Evolutionary conservation across 1,140 invertebrate species (phyloP).

Genomic region (Chironomus striatipennis): DNA sequence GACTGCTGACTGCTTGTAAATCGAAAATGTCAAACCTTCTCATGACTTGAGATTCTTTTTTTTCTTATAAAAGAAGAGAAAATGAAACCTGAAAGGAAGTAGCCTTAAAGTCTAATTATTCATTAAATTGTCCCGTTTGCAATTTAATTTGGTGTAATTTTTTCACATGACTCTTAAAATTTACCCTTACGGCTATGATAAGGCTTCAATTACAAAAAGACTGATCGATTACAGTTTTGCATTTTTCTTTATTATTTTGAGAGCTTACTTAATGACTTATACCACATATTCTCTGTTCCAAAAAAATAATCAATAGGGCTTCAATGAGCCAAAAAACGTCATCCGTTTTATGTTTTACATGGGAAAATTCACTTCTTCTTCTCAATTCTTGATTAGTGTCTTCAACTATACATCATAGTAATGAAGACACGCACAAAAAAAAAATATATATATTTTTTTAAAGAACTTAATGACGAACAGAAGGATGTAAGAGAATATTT

Average conservation of each 20-base stretch:
- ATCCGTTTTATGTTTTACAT: background rate
- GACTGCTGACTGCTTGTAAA: too few relatives aligned
- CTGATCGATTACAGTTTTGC: background rate
- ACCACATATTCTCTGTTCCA: background rate
- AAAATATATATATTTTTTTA: too few relatives aligned
- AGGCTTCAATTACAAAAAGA: background rate
- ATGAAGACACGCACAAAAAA: background rate
- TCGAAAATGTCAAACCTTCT: too few relatives aligned
- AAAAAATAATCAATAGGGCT: background rate
- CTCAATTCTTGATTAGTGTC: background rate
- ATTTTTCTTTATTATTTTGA: background rate
- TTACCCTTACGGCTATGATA: background rate
- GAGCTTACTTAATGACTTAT: background rate
- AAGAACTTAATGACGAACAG: background rate
- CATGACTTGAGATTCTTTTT: background rate
- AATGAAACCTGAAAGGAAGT: background rate
- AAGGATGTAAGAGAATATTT: constrained; percentile 1
- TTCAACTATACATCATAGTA: background rate
- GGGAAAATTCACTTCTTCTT: constrained; percentile 8
- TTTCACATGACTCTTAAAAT: background rate
- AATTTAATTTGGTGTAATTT: background rate
- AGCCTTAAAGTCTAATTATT: constrained; percentile 7
- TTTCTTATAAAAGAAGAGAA: background rate
- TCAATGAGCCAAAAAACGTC: background rate
- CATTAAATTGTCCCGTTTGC: background rate